Conservation (phyloP, 2,888 invertebrate genomes). For the Ptychoptera contaminata region DNA sequence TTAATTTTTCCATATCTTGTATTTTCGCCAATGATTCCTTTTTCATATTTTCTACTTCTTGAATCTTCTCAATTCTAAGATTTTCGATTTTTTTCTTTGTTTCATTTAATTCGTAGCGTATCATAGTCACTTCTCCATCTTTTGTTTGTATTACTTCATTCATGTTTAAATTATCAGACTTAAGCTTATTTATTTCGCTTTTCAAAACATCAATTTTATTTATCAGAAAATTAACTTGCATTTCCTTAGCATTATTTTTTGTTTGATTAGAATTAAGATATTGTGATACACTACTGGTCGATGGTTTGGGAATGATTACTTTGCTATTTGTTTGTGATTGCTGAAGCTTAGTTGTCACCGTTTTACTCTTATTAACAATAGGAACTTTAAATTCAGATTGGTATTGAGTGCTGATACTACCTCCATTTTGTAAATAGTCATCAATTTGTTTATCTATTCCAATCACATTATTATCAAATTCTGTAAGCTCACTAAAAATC, state of each 20-base stretch:
- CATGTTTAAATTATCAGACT: constrained; percentile 6
- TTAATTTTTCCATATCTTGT: constrained; percentile 9
- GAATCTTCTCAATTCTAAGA: constrained; percentile 9
- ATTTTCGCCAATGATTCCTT: constrained; percentile 11
- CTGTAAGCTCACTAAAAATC: no score
- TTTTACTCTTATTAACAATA: no score
- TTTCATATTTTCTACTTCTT: constrained; percentile 7
- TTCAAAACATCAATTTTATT: constrained; percentile 1
- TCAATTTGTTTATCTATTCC: constrained; percentile 3
- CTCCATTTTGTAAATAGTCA: constrained; percentile 5
- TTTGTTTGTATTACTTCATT: constrained; percentile 12
- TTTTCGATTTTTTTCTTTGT: constrained; percentile 8
- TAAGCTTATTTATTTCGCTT: constrained; percentile 9
- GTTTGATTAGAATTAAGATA: no score
- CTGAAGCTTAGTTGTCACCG: no score
- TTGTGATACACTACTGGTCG: no score
- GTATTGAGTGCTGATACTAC: not conserved
- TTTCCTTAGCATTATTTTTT: constrained; percentile 5
- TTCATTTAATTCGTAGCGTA: constrained; percentile 10
- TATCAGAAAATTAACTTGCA: constrained; percentile 6
- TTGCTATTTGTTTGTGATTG: no score
- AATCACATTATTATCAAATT: constrained; percentile 4
- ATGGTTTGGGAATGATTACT: no score
- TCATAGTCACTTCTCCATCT: constrained; percentile 11
- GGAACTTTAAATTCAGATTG: not conserved